Conservation (phyloP, 1,140 invertebrate species). For the Atta colombica region DNA sequence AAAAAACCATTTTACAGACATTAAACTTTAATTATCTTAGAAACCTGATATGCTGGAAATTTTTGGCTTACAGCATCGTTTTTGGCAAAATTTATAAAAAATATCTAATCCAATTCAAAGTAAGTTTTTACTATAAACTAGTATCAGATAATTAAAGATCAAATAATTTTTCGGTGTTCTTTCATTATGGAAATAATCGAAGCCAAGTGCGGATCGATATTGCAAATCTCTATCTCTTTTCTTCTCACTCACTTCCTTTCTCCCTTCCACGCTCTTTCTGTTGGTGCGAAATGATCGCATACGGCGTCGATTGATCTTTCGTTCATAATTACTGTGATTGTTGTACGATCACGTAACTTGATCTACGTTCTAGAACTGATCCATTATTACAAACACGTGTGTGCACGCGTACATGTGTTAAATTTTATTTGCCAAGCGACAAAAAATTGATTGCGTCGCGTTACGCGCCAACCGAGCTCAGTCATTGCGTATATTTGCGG, state of each 20-base stretch:
- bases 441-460: constrained; percentile 57
- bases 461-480: neutral
- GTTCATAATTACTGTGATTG: constrained; percentile 47
- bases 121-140: too few relatives aligned
- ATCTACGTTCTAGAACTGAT: constrained; percentile 34
- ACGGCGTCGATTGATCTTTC: constrained; percentile 33
- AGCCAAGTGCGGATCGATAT: constrained; percentile 20
- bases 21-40: too few relatives aligned
- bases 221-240: neutral
- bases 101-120: too few relatives aligned
- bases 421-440: constrained; percentile 50
- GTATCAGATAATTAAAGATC: neutral
- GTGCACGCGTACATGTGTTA: neutral
- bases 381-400: neutral
- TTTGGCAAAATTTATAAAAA: too few relatives aligned
- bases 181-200: neutral
- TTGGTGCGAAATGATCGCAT: neutral
- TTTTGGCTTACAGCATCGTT: too few relatives aligned
- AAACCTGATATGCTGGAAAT: too few relatives aligned
- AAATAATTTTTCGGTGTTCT: neutral
- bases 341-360: constrained; percentile 54
- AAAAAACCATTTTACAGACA: too few relatives aligned
- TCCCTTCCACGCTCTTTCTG: neutral
- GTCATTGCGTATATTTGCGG: constrained; percentile 2
- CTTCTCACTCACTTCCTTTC: neutral